Evolutionary conservation across 2,888 invertebrate genomes (phyloP).

Genomic region (Chrysodeixis includens): DNA sequence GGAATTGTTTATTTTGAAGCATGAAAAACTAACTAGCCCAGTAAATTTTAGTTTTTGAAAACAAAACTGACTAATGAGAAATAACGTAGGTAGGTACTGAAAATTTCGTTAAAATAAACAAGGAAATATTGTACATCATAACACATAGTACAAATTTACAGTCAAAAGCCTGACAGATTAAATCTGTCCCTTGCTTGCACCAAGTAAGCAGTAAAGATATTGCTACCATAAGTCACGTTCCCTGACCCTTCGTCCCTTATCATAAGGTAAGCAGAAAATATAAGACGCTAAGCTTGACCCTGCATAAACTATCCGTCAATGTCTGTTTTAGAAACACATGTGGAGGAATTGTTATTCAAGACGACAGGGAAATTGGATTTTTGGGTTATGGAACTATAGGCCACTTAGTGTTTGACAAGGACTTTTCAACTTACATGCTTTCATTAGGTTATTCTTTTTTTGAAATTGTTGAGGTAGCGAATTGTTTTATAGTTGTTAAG

Average conservation of each 20-base stretch:
- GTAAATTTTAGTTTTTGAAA: too few relatives aligned
- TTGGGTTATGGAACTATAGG: not conserved
- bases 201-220: conserved; percentile 28
- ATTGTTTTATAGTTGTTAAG: too few relatives aligned
- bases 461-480: too few relatives aligned
- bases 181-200: conserved; percentile 14
- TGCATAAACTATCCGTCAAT: conserved; percentile 55
- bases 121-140: too few relatives aligned
- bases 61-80: too few relatives aligned
- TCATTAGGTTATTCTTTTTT: too few relatives aligned
- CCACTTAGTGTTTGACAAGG: too few relatives aligned
- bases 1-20: too few relatives aligned
- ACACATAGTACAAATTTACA: not conserved
- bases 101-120: too few relatives aligned
- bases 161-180: not conserved
- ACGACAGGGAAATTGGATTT: conserved; percentile 1
- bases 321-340: conserved; percentile 28
- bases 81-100: too few relatives aligned
- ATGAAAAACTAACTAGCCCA: too few relatives aligned
- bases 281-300: conserved; percentile 30
- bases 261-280: conserved; percentile 44
- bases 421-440: too few relatives aligned
- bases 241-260: conserved; percentile 42
- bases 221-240: conserved; percentile 38
- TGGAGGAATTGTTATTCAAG: not conserved